Conservation (phyloP, 2,797 vertebrate genomes). For the Miichthys miiuy region DNA sequence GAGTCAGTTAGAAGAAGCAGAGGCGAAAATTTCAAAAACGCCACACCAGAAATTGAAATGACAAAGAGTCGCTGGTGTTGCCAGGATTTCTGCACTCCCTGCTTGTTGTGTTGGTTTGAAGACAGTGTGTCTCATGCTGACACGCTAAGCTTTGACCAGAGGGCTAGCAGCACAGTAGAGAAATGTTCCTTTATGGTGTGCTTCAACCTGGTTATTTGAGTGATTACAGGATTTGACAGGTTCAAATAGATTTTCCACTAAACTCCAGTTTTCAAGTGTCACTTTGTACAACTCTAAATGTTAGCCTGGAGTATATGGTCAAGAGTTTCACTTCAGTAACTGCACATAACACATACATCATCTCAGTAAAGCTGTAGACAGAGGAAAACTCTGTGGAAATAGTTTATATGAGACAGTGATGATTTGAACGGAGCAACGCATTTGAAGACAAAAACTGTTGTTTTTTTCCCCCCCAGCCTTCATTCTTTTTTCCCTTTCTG, state of each 20-base stretch:
- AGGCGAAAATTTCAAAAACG: conserved; percentile 30
- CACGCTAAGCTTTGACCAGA: conserved; percentile 32
- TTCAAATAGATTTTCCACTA: conserved; percentile 23
- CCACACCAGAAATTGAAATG: conserved; percentile 21
- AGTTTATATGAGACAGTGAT: conserved; percentile 33
- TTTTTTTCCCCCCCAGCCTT: conserved; percentile 45
- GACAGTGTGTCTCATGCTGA: conserved; percentile 29
- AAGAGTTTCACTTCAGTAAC: conserved; percentile 16
- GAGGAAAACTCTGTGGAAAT: conserved; percentile 24
- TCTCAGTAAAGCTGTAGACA: conserved; percentile 19
- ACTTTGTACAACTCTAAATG: conserved; percentile 37
- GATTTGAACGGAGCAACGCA: conserved; percentile 8
- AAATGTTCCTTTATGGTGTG: conserved; percentile 11
- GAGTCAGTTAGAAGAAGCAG: conserved; percentile 30
- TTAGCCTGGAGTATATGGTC: background rate
- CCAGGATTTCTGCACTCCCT: conserved; percentile 20
- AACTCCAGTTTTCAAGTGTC: conserved; percentile 18
- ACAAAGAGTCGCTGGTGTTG: conserved; percentile 15
- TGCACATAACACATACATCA: conserved; percentile 7
- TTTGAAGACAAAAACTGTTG: conserved; percentile 19
- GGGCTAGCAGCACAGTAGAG: conserved; percentile 24
- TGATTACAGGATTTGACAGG: conserved; percentile 16
- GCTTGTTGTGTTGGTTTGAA: conserved; percentile 31
- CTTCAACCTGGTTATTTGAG: conserved; percentile 42
- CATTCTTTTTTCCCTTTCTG: conserved; percentile 40